Evolutionary conservation across 2,797 vertebrate genomes (phyloP), one percentile per base, ranked within the genome.

Genomic region (Helarctos malayanus): DNA sequence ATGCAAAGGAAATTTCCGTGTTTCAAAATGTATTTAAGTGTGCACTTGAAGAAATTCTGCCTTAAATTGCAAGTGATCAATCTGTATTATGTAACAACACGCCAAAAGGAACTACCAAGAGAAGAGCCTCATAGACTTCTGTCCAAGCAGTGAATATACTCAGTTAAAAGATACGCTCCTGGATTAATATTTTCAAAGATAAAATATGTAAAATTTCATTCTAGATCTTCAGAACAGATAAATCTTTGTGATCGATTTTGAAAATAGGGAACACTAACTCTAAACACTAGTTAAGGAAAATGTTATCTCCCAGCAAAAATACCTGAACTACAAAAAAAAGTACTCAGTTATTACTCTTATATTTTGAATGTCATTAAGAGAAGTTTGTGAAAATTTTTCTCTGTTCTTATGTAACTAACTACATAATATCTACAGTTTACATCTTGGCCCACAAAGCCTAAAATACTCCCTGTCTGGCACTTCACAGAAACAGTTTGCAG

Each of bases 361-460:
- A 21, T 65, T 78, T 76, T 79, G 29, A 87, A 75, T 84, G 79
- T 96, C 23, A 25, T 79, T 88, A 85, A n/a, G 71, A 71, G 71
- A 71, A 68, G 14, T 47, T 83, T 80, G 45, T 61, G 45, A 84
- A 52, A 90, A 71, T 3, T 85, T 27, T 94, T 93, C n/a, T 84
- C 47, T 91, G 16, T 32, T 47, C 5, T 91, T 88, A 32, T 29
- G 1, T 49, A 88, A 68, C 13, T 93, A 56, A 65, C 54, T 95
- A 32, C 9, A 52, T 61, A 87, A 8, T 63, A 86, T 19, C 45
- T 84, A 90, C 45, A 47, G 13, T 86, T 75, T 75, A 41, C 6
- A 47, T 85, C 19, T 92, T 82, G 82, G 19, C 47, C 41, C 32
- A 38, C 54, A 94, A 73, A 81, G 5, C 59, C 59, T 76, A 38